Conservation (phyloP, 35 echinoderm and acorn worm species). For the Ophiothrix spiculata region DNA sequence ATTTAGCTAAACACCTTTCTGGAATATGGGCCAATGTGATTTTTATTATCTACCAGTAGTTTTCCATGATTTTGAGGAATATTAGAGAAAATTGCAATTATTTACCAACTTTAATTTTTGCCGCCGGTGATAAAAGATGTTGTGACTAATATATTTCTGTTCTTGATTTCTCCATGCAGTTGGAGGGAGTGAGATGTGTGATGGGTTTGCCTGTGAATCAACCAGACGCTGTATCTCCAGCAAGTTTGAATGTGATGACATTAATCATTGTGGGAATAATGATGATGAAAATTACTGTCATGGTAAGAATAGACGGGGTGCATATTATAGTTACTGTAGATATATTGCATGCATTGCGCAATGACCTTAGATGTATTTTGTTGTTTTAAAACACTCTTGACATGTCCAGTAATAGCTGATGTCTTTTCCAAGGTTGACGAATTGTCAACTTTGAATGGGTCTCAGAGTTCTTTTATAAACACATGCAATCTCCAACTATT, state of each 20-base stretch:
- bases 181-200: no score
- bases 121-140: no score
- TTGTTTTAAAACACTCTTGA: neutral
- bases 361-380: neutral
- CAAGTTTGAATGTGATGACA: conserved; percentile 11
- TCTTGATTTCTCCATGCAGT: no score
- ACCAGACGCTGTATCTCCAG: conserved; percentile 11
- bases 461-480: neutral
- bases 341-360: neutral
- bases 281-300: conserved; percentile 28
- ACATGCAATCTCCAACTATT: no score
- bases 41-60: neutral
- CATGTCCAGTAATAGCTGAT: neutral
- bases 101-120: no score
- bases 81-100: no score
- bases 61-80: no score
- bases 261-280: conserved; percentile 21
- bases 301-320: no score
- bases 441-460: neutral
- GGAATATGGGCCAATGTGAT: neutral
- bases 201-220: conserved; percentile 9
- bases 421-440: neutral
- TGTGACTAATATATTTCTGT: no score
- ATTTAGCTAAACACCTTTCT: no score
- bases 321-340: neutral